Conservation (phyloP, 2,797 vertebrate genomes). For the Gobionotothen gibberifrons region DNA sequence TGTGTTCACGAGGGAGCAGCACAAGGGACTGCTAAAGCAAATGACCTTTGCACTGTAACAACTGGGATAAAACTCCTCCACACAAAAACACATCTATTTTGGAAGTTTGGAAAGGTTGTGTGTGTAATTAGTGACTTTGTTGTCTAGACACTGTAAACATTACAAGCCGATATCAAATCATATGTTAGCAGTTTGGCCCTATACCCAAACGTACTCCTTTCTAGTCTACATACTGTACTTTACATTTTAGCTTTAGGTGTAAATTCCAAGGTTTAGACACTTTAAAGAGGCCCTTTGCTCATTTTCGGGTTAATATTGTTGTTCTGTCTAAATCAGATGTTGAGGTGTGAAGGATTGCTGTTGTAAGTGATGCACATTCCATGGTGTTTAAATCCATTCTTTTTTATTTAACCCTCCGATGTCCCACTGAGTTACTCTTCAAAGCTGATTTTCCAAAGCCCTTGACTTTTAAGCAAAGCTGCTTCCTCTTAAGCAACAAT, state of each 20-base stretch:
- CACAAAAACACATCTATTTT: not conserved
- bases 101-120: slow-evolving; percentile 15
- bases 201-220: not conserved
- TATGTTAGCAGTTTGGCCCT: not conserved
- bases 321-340: too few relatives aligned
- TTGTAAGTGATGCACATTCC: too few relatives aligned
- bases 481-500: slow-evolving; percentile 40
- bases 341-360: too few relatives aligned
- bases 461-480: slow-evolving; percentile 49
- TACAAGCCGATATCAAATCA: not conserved
- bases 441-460: slow-evolving; percentile 42
- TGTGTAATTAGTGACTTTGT: slow-evolving; percentile 7
- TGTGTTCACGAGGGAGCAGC: slow-evolving; percentile 41
- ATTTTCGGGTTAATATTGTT: too few relatives aligned
- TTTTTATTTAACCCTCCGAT: too few relatives aligned
- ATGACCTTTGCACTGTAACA: slow-evolving; percentile 44
- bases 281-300: too few relatives aligned
- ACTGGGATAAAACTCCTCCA: slow-evolving; percentile 16
- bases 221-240: slow-evolving; percentile 8
- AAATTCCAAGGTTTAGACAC: slow-evolving; percentile 12
- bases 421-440: slow-evolving; percentile 33
- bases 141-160: not conserved
- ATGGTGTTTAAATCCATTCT: too few relatives aligned
- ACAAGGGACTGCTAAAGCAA: slow-evolving; percentile 42
- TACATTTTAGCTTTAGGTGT: not conserved